Evolutionary conservation across 1,140 invertebrate genomes (phyloP).

Genomic region (Trachymyrmex septentrionalis): DNA sequence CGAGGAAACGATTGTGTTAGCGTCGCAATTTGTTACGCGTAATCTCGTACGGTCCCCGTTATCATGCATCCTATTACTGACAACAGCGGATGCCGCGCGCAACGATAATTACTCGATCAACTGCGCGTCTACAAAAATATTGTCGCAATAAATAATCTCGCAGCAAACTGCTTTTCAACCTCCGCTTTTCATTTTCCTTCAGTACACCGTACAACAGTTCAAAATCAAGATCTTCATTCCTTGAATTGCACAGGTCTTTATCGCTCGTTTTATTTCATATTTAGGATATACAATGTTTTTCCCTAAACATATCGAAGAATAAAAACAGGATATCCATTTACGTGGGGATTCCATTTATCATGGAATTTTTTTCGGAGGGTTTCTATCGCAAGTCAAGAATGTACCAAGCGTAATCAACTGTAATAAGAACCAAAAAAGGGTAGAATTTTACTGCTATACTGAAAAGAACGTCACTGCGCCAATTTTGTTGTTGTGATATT

Average conservation of each 20-base stretch:
- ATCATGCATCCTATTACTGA: slow-evolving; percentile 9
- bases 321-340: background rate
- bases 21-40: slow-evolving; percentile 53
- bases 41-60: background rate
- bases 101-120: slow-evolving; percentile 22
- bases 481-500: no score
- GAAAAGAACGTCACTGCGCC: no score
- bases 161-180: background rate
- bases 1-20: slow-evolving; percentile 52
- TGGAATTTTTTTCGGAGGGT: no score
- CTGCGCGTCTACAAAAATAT: background rate
- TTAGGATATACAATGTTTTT: background rate
- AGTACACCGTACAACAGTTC: background rate
- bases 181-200: background rate
- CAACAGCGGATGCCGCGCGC: background rate
- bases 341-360: no score
- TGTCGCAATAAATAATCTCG: background rate
- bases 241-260: background rate
- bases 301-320: background rate
- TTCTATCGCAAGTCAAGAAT: no score
- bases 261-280: background rate
- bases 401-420: no score
- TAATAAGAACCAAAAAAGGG: no score
- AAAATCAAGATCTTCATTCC: no score
- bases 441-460: no score